Conservation (phyloP, 1,140 invertebrate species). For the Bombus sibiricus region DNA sequence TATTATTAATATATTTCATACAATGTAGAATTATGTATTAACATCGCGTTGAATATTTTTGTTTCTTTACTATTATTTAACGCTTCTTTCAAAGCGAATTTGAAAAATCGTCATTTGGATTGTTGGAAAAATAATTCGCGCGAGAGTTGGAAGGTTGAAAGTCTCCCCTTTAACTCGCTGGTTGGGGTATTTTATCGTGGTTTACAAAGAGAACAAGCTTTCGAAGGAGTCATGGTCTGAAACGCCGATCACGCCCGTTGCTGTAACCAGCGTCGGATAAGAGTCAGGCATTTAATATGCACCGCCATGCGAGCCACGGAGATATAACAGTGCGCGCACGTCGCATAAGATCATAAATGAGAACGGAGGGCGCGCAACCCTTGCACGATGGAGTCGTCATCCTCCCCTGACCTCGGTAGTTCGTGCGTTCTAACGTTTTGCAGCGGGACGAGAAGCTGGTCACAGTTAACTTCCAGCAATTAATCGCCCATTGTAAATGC, state of each 20-base stretch:
- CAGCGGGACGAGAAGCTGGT: not conserved
- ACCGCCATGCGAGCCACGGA: slow-evolving; percentile 47
- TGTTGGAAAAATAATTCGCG: not conserved
- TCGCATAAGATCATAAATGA: slow-evolving; percentile 79
- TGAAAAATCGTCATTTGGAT: too few species aligned
- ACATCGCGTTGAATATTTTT: too few species aligned
- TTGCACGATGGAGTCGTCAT: slow-evolving; percentile 72
- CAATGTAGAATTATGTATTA: too few species aligned
- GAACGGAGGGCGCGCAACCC: slow-evolving; percentile 67
- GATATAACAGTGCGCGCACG: slow-evolving; percentile 77
- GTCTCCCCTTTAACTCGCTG: not conserved
- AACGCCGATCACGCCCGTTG: slow-evolving; percentile 65
- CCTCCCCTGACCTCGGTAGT: slow-evolving; percentile 64
- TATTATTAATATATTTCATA: too few species aligned
- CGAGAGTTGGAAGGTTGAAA: not conserved
- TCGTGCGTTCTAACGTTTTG: not conserved
- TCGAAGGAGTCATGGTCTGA: slow-evolving; percentile 24
- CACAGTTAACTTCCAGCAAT: slow-evolving; percentile 18
- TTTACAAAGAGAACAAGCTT: not conserved
- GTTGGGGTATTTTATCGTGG: not conserved
- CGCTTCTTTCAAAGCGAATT: too few species aligned
- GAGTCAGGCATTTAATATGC: slow-evolving; percentile 75
- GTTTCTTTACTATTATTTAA: too few species aligned
- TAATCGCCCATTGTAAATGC: slow-evolving; percentile 36
- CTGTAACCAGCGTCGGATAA: slow-evolving; percentile 58